These are phyloP conservation scores for Rhopalosiphum padi DNA, from an alignment of 1,140 invertebrate genomes.

Conservation along the genomic window DNA sequence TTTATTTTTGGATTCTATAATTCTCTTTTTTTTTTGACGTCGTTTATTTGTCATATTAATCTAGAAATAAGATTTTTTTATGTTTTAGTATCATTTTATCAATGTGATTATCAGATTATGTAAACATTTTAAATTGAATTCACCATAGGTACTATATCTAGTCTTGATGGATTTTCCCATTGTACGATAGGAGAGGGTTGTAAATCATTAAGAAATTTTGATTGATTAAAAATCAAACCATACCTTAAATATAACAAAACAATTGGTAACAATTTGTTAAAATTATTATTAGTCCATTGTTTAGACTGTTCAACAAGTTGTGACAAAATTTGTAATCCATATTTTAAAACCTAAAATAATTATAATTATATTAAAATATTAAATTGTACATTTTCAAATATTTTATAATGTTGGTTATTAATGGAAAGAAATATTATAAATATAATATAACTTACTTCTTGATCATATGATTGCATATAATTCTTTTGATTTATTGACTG, in stretches of 20 bases:
- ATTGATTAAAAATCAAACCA: constrained; percentile 45
- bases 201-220: constrained; percentile 25
- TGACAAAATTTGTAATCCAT: constrained; percentile 31
- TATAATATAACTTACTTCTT: constrained; percentile 25
- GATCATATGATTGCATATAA: background rate
- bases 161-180: constrained; percentile 42
- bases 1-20: constrained; percentile 54
- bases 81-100: background rate
- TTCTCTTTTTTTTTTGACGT: constrained; percentile 50
- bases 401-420: background rate
- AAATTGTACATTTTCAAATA: background rate
- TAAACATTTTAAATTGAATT: background rate
- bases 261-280: constrained; percentile 33
- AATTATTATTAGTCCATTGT: constrained; percentile 45
- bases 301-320: constrained; percentile 46
- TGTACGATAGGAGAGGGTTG: constrained; percentile 49
- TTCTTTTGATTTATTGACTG: constrained; percentile 4
- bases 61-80: background rate
- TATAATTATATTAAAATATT: background rate
- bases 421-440: background rate
- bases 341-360: constrained; percentile 47
- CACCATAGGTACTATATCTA: constrained; percentile 14
- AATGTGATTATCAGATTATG: background rate
- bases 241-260: constrained; percentile 48
- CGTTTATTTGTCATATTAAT: constrained; percentile 50